Conservation (phyloP, 1,140 invertebrate genomes). For the Aphelinus atriplicis region DNA sequence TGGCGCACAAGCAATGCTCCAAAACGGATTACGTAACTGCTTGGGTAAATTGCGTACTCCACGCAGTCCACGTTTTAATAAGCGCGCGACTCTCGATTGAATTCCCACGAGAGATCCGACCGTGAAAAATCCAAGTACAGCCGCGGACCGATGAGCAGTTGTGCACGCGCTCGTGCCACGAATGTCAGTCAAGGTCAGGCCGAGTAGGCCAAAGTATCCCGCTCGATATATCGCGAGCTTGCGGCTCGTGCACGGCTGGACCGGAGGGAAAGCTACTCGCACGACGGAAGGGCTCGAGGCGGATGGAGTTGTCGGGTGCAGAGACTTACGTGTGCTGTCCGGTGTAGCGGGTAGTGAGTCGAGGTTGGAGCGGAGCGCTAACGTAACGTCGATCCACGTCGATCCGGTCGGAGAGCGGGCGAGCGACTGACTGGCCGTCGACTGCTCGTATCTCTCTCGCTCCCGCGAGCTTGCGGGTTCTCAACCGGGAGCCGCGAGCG, state of each 20-base stretch:
- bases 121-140: too few relatives aligned
- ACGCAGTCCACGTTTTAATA: too few relatives aligned
- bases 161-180: background rate
- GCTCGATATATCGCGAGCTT: background rate
- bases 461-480: background rate
- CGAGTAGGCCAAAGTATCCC: background rate
- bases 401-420: conserved; percentile 1
- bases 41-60: too few relatives aligned
- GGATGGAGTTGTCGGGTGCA: too few relatives aligned
- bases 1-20: too few relatives aligned
- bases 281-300: too few relatives aligned
- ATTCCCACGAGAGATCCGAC: too few relatives aligned
- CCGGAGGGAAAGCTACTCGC: background rate
- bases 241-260: background rate
- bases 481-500: background rate
- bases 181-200: conserved; percentile 40
- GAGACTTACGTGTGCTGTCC: conserved; percentile 11
- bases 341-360: too few relatives aligned
- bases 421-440: conserved; percentile 18
- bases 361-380: background rate
- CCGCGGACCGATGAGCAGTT: background rate
- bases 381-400: conserved; percentile 10
- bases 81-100: too few relatives aligned
- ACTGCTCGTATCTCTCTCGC: background rate
- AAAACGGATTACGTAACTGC: too few relatives aligned